Conservation (phyloP, 2,113 vertebrate genomes). For the Oryctolagus cuniculus region DNA sequence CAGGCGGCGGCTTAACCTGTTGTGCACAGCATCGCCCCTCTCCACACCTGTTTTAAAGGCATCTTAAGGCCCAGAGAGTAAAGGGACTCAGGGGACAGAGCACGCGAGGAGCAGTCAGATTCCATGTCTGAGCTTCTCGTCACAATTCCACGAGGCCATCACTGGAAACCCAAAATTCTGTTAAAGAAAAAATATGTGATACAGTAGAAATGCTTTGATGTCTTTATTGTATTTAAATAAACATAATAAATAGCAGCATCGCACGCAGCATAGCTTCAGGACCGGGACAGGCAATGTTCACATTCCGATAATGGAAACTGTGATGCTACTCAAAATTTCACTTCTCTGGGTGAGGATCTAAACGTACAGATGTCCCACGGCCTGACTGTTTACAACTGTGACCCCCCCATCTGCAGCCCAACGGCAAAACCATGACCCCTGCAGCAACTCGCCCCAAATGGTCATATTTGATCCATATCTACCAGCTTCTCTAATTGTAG, state of each 20-base stretch:
- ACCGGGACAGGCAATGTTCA: fast-evolving
- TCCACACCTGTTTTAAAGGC: too few species aligned
- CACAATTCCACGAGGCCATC: neutral
- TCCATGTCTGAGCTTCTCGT: neutral
- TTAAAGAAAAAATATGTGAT: neutral
- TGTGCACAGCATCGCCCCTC: too few species aligned
- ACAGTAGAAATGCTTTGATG: neutral
- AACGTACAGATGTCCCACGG: too few species aligned
- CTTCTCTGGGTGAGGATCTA: fast-evolving
- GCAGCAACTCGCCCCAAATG: fast-evolving
- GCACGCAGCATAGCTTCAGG: neutral
- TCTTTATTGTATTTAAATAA: neutral
- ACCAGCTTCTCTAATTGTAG: neutral
- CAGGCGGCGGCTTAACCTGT: too few species aligned
- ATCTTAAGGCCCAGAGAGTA: neutral
- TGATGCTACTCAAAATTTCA: too few species aligned
- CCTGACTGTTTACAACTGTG: fast-evolving
- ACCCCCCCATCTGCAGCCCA: neutral
- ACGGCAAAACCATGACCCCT: neutral
- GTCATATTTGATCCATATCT: fast-evolving
- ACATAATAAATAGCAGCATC: too few species aligned
- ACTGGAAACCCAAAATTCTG: neutral
- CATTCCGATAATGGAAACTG: too few species aligned
- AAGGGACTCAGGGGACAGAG: too few species aligned
- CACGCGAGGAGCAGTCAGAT: fast-evolving